A percentile compares a stretch with the other conserved stretches of the same genome.
Conservation (phyloP, 1,140 invertebrate genomes). For the Parasteatoda tepidariorum region DNA sequence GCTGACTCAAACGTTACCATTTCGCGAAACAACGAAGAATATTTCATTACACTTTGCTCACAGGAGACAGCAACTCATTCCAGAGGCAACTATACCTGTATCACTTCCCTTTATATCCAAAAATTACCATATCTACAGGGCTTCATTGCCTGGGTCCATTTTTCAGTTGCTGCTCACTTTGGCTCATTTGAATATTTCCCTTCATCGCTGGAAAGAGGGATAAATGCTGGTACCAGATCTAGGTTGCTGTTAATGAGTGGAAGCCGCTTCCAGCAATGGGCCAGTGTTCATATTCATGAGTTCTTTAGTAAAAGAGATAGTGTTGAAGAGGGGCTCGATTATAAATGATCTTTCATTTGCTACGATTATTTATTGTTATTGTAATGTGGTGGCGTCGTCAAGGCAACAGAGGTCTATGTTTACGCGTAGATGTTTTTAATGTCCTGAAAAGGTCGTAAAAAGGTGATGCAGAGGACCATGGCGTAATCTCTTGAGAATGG, state of each 20-base stretch:
- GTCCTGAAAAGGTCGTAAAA: neutral
- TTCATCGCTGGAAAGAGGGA: neutral
- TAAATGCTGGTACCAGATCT: neutral
- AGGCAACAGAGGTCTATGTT: neutral
- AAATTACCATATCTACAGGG: slow-evolving; percentile 29
- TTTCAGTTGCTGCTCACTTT: neutral
- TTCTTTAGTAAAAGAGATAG: no score
- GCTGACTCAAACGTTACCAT: no score
- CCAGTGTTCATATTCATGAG: slow-evolving; percentile 29
- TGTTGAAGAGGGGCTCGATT: slow-evolving; percentile 10
- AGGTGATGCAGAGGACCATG: neutral
- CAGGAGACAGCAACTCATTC: no score
- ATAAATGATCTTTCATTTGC: slow-evolving; percentile 29
- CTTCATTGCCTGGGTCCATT: neutral
- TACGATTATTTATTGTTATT: slow-evolving; percentile 46
- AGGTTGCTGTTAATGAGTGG: slow-evolving; percentile 25
- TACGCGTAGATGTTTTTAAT: neutral
- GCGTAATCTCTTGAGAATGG: slow-evolving; percentile 12
- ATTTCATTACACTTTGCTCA: no score
- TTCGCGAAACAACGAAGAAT: no score
- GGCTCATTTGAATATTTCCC: slow-evolving; percentile 39
- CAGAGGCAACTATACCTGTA: neutral
- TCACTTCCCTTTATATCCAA: neutral
- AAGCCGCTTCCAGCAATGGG: neutral
- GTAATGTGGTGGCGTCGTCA: neutral